phyloP scores from a whole-genome alignment of 1,140 invertebrate species.

The Cydia amplana region DNA sequence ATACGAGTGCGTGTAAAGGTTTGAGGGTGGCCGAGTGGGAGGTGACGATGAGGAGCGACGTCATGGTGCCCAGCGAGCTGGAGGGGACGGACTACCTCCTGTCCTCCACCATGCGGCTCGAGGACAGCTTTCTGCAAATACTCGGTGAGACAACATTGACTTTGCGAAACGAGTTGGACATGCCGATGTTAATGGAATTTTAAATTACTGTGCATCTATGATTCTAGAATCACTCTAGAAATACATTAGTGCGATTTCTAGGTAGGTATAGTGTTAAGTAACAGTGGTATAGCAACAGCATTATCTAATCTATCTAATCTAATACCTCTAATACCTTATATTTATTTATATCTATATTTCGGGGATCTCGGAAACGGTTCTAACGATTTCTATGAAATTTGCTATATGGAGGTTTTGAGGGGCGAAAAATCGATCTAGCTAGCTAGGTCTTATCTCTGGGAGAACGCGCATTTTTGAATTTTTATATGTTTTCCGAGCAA shows the following conservation, averaged over 20 bases:
- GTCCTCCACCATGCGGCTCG: slow-evolving; percentile 80
- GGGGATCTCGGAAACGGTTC: too few relatives aligned
- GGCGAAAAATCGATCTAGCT: too few relatives aligned
- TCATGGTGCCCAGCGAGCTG: slow-evolving; percentile 78
- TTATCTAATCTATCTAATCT: too few relatives aligned
- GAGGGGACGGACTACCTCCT: slow-evolving; percentile 82
- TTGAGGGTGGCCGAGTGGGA: slow-evolving; percentile 19
- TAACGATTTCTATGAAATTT: too few relatives aligned
- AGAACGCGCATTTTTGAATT: too few relatives aligned
- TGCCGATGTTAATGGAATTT: slow-evolving; percentile 10
- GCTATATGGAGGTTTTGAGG: too few relatives aligned
- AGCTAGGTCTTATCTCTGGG: too few relatives aligned
- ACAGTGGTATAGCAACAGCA: too few relatives aligned
- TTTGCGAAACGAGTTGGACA: not conserved
- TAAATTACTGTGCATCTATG: not conserved
- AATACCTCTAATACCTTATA: too few relatives aligned
- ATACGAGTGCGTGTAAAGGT: not conserved
- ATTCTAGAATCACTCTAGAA: not conserved
- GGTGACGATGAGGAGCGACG: slow-evolving; percentile 75
- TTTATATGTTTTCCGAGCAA: too few relatives aligned
- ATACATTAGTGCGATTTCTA: not conserved
- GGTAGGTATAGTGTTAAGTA: too few relatives aligned
- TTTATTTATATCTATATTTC: too few relatives aligned
- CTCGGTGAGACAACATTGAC: slow-evolving; percentile 71
- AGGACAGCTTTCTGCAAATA: slow-evolving; percentile 81